Evolutionary conservation across 1,140 invertebrate species (phyloP).

Genomic region (Pinna nobilis): DNA sequence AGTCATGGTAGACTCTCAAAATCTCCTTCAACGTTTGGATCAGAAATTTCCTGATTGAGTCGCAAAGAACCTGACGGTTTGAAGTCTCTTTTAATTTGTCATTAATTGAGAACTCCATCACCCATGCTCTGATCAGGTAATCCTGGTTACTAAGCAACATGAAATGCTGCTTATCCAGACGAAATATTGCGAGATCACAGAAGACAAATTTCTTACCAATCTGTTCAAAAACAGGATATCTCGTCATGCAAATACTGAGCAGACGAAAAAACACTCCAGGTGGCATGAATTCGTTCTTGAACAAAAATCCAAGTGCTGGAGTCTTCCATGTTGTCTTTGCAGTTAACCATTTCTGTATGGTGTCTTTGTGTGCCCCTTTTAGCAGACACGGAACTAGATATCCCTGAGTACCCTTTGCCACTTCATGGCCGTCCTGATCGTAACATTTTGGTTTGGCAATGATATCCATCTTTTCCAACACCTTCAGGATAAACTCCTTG

Average conservation of each 20-base stretch:
- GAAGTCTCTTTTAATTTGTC: background rate
- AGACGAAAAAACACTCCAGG: slow-evolving; percentile 9
- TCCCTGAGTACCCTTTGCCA: background rate
- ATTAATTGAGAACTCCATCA: background rate
- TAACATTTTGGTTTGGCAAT: background rate
- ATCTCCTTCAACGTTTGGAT: background rate
- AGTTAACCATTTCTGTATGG: slow-evolving; percentile 1
- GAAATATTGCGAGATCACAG: background rate
- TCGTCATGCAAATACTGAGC: background rate
- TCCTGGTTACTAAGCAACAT: background rate
- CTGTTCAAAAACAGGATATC: slow-evolving; percentile 1
- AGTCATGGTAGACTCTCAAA: background rate
- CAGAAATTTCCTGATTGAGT: slow-evolving; percentile 10
- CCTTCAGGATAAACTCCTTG: slow-evolving; percentile 15
- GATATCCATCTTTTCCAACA: slow-evolving; percentile 24
- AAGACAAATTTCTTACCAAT: background rate
- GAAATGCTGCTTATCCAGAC: slow-evolving; percentile 2
- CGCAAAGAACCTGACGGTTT: too few relatives aligned
- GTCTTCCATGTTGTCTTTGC: background rate
- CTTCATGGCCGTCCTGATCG: background rate
- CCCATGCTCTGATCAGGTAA: slow-evolving; percentile 1
- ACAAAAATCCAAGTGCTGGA: slow-evolving; percentile 4
- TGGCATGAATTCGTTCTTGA: slow-evolving; percentile 13
- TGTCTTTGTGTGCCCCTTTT: background rate
- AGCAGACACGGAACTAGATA: slow-evolving; percentile 18